A percentile compares a stretch with the other conserved stretches of the same genome.
These are phyloP conservation scores for Rhizomys pruinosus DNA, from an alignment of 2,113 vertebrate species.

Conservation along the genomic window DNA sequence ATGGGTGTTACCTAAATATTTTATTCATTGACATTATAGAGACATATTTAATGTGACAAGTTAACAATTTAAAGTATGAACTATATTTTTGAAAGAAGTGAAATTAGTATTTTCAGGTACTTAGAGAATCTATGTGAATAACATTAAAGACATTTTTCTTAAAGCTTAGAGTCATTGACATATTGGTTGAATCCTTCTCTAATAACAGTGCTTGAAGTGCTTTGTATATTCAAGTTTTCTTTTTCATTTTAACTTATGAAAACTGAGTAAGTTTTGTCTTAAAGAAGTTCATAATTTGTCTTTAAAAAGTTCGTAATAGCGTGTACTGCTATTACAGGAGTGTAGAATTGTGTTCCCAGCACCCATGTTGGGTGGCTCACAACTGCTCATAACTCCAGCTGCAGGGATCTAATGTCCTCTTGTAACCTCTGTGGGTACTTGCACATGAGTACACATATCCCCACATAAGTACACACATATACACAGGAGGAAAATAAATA, in stretches of 20 bases:
- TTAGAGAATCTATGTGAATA: not conserved
- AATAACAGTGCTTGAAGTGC: not conserved
- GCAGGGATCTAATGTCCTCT: not conserved
- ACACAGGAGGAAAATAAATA: not conserved
- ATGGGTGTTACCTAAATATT: not conserved
- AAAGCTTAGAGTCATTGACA: not conserved
- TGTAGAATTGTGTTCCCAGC: no score
- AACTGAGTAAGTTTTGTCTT: not conserved
- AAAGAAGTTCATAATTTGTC: not conserved
- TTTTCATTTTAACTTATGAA: not conserved
- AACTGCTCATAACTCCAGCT: not conserved
- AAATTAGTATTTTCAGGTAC: not conserved
- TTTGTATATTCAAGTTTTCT: slow-evolving; percentile 9
- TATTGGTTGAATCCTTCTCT: not conserved
- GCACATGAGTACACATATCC: no score
- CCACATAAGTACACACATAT: no score
- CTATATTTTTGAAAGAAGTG: not conserved
- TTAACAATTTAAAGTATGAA: not conserved
- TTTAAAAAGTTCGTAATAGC: no score
- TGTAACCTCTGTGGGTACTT: not conserved
- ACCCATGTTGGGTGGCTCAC: no score
- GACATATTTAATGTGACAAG: not conserved
- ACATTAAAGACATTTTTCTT: not conserved
- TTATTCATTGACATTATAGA: not conserved
- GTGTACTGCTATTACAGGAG: no score